These are phyloP conservation scores for Neoitamus cyanurus DNA, from an alignment of 2,888 invertebrate genomes.

Conservation along the genomic window DNA sequence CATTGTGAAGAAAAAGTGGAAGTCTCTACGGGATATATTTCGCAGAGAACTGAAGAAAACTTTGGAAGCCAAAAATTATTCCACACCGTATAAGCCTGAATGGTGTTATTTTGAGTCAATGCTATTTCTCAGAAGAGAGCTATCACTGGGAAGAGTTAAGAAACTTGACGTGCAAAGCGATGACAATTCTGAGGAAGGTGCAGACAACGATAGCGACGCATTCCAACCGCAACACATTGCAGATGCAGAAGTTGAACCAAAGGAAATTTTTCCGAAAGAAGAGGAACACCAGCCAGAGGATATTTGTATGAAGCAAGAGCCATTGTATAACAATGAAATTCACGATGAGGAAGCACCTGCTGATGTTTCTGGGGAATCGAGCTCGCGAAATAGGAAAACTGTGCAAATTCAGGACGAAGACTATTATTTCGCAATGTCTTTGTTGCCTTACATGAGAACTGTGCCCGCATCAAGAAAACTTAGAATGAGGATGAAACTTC, in stretches of 20 bases:
- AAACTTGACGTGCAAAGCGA: background rate
- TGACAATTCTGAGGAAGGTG: background rate
- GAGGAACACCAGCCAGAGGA: background rate
- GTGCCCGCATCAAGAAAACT: background rate
- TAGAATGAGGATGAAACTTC: background rate
- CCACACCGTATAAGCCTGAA: background rate
- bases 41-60: background rate
- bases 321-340: background rate
- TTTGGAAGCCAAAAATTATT: background rate
- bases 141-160: background rate
- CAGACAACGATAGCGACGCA: background rate
- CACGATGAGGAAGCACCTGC: background rate
- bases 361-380: background rate
- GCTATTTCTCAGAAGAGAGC: background rate
- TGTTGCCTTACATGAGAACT: background rate
- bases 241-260: background rate
- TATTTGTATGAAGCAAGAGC: background rate
- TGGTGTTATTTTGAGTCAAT: background rate
- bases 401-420: background rate
- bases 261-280: background rate
- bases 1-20: background rate
- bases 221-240: background rate
- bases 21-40: background rate
- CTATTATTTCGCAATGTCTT: constrained; percentile 6
- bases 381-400: background rate